phyloP scores from a whole-genome alignment of 2,888 invertebrate genomes.

The Melieria omissa region DNA sequence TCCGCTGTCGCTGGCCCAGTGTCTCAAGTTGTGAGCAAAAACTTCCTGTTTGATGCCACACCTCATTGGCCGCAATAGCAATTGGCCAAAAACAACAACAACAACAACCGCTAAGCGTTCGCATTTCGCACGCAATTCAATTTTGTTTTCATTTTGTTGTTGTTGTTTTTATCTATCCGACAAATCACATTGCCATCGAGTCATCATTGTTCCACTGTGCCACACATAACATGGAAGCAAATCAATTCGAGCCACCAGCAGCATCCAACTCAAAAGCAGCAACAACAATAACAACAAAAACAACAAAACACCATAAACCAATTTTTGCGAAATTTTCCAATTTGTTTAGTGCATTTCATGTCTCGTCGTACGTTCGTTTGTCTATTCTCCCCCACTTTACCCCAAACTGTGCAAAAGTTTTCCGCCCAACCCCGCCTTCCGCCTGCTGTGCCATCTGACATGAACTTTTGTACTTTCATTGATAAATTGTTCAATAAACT shows the following conservation, averaged over 20 bases:
- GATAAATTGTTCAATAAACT: conserved; percentile 38
- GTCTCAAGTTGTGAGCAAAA: no score
- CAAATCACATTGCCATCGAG: conserved; percentile 4
- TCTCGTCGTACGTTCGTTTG: background rate
- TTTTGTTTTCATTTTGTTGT: conserved; percentile 47
- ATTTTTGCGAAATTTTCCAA: conserved; percentile 28
- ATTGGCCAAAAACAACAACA: no score
- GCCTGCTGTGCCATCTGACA: no score
- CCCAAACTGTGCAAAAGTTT: conserved; percentile 19
- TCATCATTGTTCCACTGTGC: background rate
- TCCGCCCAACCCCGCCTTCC: background rate
- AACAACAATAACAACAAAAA: no score
- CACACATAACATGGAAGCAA: background rate
- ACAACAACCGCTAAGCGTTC: background rate
- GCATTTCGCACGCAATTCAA: conserved; percentile 61
- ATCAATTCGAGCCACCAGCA: background rate
- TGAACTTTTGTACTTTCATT: conserved; percentile 18
- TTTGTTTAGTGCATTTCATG: conserved; percentile 16
- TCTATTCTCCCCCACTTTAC: background rate
- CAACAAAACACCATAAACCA: conserved; percentile 19
- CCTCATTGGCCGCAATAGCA: no score
- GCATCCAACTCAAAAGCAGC: background rate
- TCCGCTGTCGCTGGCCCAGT: no score
- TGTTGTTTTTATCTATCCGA: conserved; percentile 50
- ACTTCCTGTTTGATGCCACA: no score